Evolutionary conservation across 2,113 vertebrate genomes (phyloP), one percentile per base, ranked within the genome.

Genomic region (Corynorhinus townsendii): DNA sequence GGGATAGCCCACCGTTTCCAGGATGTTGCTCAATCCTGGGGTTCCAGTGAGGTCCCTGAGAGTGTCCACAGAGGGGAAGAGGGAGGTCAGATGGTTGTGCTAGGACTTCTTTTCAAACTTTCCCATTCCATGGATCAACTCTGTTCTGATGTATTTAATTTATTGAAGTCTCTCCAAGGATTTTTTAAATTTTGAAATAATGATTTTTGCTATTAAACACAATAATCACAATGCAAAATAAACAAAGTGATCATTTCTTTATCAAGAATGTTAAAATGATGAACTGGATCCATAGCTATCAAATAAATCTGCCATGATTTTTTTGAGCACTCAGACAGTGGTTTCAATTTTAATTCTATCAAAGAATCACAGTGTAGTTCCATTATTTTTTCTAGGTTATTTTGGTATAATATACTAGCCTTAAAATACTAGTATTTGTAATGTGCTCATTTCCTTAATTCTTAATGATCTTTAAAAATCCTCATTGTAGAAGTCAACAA

Each of bases 401-500:
- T 92, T 81, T 66, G 14, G 33, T n/a, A 66, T 68, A 94, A 71
- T 62, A 68, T 8, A 22, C 35, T 54, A 49, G 10, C 26, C 49
- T 66, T 45, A 33, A 7, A 71, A 72, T 71, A 56, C 54, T 56
- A 56, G 54, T 56, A 30, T 71, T 86, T 86, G 66, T 35, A 71
- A 52, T 11, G 40, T 72, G 5, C 1, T 69, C 77, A 0, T 82
- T 7, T 40, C n/a, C 3, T 79, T 24, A 85, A 68, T 40, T 93
- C 11, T 96, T 82, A 85, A 79, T 90, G 38, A 33, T 56, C 54
- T 92, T 80, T 56, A 33, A 90, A 92, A 84, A 80, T 47, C 4
- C 47, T 93, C 24, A 49, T 79, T 68, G 20, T 75, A 62, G 24
- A 81, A 93, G 75, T 80, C 19, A 91, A 76, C 35, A 82, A 54